Percentiles rank a stretch among this genome's conserved stretches.
Conservation (phyloP, 2,113 vertebrate species). For the Corythornis madagascariensis region DNA sequence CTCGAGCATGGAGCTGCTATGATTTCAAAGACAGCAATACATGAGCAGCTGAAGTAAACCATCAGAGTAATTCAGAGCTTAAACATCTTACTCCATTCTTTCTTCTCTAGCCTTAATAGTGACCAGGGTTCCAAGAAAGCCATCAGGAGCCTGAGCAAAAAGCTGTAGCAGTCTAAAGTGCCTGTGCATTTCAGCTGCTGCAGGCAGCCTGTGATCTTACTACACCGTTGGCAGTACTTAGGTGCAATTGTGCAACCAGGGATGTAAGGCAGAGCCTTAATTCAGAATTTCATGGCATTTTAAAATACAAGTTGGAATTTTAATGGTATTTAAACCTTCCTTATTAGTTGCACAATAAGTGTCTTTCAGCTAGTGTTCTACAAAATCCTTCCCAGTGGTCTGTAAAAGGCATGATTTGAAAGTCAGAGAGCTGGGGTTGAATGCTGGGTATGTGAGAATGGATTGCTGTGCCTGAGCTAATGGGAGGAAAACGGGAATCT, state of each 20-base stretch:
- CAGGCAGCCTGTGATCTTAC: neutral
- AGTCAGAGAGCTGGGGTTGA: neutral
- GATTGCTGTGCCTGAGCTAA: neutral
- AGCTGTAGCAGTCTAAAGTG: neutral
- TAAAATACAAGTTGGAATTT: constrained; percentile 36
- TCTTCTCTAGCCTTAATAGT: neutral
- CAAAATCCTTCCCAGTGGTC: constrained; percentile 15
- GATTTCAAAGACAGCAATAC: neutral
- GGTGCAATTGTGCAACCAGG: neutral
- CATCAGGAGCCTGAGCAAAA: neutral
- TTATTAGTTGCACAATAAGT: constrained; percentile 29
- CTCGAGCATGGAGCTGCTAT: neutral
- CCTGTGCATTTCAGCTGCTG: neutral
- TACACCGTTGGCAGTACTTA: neutral
- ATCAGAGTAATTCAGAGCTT: neutral
- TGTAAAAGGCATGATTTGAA: neutral
- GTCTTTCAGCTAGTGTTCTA: constrained; percentile 18
- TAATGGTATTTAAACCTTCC: constrained; percentile 56
- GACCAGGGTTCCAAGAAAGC: neutral
- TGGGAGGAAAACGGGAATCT: neutral
- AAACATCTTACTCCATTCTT: neutral
- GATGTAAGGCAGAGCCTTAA: neutral
- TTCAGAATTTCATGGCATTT: constrained; percentile 35
- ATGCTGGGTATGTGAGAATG: neutral
- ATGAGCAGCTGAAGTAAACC: neutral